Evolutionary conservation across 2,888 invertebrate species (phyloP).

Genomic region (Hanleya hanleyi): DNA sequence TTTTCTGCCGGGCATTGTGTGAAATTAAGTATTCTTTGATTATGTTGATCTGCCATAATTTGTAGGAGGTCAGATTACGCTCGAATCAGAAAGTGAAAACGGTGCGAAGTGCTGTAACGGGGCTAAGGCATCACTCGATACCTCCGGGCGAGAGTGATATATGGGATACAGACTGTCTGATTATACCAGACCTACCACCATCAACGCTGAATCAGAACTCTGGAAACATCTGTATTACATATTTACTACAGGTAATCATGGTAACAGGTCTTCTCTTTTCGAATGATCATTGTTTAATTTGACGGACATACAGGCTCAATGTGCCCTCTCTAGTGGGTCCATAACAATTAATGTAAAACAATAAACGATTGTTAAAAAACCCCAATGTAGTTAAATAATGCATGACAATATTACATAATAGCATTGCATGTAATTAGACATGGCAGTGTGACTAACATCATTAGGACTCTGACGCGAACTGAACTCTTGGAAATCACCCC

Average conservation of each 20-base stretch:
- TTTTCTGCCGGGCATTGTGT: not conserved
- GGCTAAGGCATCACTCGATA: not conserved
- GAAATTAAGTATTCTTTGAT: not conserved
- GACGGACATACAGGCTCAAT: too few species aligned
- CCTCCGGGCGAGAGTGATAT: not conserved
- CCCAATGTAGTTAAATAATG: too few species aligned
- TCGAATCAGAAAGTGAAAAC: not conserved
- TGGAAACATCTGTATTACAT: not conserved
- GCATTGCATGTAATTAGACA: too few species aligned
- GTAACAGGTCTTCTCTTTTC: not conserved
- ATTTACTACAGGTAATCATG: not conserved
- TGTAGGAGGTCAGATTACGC: not conserved
- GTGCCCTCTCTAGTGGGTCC: too few species aligned
- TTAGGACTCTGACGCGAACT: too few species aligned
- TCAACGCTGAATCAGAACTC: not conserved
- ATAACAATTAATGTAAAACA: too few species aligned
- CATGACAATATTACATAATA: too few species aligned
- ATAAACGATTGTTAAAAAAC: too few species aligned
- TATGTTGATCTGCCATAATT: not conserved
- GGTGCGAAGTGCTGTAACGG: not conserved
- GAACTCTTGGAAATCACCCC: too few species aligned
- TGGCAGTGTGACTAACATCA: too few species aligned
- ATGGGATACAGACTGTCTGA: not conserved
- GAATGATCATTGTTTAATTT: too few species aligned
- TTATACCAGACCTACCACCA: not conserved